Evolutionary conservation across 2,113 vertebrate species (phyloP), one percentile per base, ranked within the genome.

Genomic region (Excalfactoria chinensis): DNA sequence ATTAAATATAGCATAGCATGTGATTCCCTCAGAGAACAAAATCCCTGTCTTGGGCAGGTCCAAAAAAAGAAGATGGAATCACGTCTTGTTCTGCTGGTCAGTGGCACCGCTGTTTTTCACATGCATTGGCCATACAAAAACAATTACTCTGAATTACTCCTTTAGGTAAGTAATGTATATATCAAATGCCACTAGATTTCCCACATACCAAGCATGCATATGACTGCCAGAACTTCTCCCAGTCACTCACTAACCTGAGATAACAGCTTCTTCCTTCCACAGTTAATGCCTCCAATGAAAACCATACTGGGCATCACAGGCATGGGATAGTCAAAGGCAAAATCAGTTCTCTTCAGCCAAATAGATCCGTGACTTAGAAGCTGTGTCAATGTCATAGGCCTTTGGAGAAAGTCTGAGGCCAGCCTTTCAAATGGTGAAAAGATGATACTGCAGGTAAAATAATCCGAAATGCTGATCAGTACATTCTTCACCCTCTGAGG

Each of bases 251-350:
- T 98, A 17, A 97, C 97, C 96, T 96, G 93, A 69, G 82, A 6
- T 44, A 97, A 56, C 0, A 9, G n/a, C 30, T 90, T 94, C n/a
- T 23, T 85, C 86, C 59, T 63, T n/a, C 48, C 88, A 4, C 97
- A 98, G 82, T 78, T 97, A 72, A 97, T 97, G 49, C 98, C 99
- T 58, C 98, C 98, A 5, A 98, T 97, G 34, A 98, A 97, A 35
- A 98, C 43, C 71, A 98, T 90, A 30, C 98, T 99, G 28, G 98
- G 98, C 98, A 98, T 98, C 44, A 98, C 37, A 3, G 98, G 98
- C 19, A 95, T 97, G 9, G 98, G 98, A 25, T 96, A 97, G 25
- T 99, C 98, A 10, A 99, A 89, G 5, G 95, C 98, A 86, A 99
- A 98, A 93, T 99, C 98, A 0, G 94, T 75, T 76, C 98, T 98